A percentile compares a stretch with the other conserved stretches of the same genome.
Conservation (phyloP, 2,797 vertebrate species). For the Silurus aristotelis region DNA sequence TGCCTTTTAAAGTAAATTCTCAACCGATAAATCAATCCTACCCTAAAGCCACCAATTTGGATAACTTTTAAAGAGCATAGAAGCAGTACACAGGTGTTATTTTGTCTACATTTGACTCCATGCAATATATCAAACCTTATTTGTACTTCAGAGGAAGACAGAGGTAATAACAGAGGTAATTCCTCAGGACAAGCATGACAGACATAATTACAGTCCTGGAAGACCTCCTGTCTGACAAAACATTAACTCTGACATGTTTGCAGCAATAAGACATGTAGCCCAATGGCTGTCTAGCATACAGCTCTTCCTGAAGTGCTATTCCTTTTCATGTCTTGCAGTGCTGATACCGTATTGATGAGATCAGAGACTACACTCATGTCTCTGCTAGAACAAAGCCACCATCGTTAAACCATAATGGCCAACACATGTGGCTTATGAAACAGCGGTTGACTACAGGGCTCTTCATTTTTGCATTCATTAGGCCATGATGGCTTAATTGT, state of each 20-base stretch:
- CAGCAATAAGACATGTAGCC: background rate
- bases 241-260: slow-evolving; percentile 17
- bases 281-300: background rate
- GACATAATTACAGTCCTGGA: slow-evolving; percentile 22
- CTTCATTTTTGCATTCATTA: slow-evolving; percentile 57
- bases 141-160: slow-evolving; percentile 2
- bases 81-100: slow-evolving; percentile 28
- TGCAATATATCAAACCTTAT: background rate
- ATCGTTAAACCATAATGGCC: slow-evolving; percentile 57
- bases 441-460: slow-evolving; percentile 46
- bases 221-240: slow-evolving; percentile 11
- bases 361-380: slow-evolving; percentile 40
- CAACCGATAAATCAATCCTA: background rate
- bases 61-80: slow-evolving; percentile 18
- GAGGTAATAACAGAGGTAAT: slow-evolving; percentile 19
- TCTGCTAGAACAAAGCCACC: slow-evolving; percentile 43
- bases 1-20: background rate
- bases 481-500: slow-evolving; percentile 65
- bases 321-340: slow-evolving; percentile 35
- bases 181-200: slow-evolving; percentile 26
- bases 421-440: slow-evolving; percentile 58
- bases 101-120: slow-evolving; percentile 23
- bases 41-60: background rate
- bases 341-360: slow-evolving; percentile 51
- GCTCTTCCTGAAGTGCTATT: slow-evolving; percentile 21